Evolutionary conservation across 2,797 vertebrate genomes (phyloP).

Genomic region (Menidia menidia): DNA sequence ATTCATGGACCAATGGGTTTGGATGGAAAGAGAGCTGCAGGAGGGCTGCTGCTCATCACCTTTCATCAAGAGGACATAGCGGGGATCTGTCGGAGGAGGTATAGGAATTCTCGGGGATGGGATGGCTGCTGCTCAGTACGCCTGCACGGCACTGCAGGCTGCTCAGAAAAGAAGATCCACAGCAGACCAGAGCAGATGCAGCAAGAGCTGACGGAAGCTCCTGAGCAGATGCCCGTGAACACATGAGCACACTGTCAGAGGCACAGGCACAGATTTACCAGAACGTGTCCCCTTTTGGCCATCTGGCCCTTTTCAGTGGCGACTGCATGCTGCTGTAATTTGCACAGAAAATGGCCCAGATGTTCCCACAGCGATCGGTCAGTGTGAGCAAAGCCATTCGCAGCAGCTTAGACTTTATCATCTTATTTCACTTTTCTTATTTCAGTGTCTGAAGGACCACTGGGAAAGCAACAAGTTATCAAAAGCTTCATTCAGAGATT

Average conservation of each 20-base stretch:
- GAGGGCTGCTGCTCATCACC: constrained; percentile 38
- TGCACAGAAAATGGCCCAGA: constrained; percentile 65
- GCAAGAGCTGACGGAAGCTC: constrained; percentile 54
- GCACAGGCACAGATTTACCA: constrained; percentile 27
- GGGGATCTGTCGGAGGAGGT: constrained; percentile 52
- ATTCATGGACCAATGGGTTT: constrained; percentile 52
- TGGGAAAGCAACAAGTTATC: constrained; percentile 24
- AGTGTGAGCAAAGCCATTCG: constrained; percentile 59
- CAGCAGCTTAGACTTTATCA: constrained; percentile 38
- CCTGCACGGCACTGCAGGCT: constrained; percentile 20
- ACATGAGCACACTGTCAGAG: constrained; percentile 6
- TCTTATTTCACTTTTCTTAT: constrained; percentile 25
- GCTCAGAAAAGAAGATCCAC: constrained; percentile 31
- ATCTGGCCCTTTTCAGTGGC: constrained; percentile 58
- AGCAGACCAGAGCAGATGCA: constrained; percentile 54
- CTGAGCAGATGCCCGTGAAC: constrained; percentile 30
- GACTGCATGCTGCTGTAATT: constrained; percentile 39
- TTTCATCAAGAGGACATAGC: constrained; percentile 44
- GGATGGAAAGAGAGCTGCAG: constrained; percentile 32
- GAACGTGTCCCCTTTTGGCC: constrained; percentile 50
- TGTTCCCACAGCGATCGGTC: constrained; percentile 67
- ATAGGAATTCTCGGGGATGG: constrained; percentile 62
- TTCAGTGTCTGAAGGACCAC: not conserved
- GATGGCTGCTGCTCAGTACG: constrained; percentile 54
- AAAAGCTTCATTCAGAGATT: too few species aligned